Base-by-base conservation (phyloP, 2,888 invertebrate species). In the Heliothis peltigera region DNA sequence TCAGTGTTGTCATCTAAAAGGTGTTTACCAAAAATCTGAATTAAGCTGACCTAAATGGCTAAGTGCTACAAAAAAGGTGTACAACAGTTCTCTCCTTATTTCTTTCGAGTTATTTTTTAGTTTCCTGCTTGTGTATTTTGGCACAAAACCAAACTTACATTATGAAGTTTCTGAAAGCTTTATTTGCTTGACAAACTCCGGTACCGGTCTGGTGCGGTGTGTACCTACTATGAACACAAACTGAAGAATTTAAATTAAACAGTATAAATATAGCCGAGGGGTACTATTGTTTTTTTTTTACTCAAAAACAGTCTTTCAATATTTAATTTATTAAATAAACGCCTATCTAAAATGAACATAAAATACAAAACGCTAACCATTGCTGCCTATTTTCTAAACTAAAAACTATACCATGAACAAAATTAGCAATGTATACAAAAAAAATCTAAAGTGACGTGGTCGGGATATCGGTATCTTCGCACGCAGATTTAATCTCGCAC, bases 111-210 rank as follows among this genome's bases (percentile, higher is more conserved):
- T 21, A 15, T 18, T 39, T 12, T 58, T 22, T n/a, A 19, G 7
- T 43, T 43, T 49, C 18, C 15, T 39, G 6, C 21, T 22, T n/a
- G 47, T 74, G 53, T 68, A 67, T 71, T 71, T 71, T 71, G 75
- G 75, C 75, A 68, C 62, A 62, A 18, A 51, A 57, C 74, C 69
- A 71, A 71, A 68, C 53, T 67, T 52, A 42, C 19, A 56, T 74
- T 57, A 67, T 47, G 32, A 67, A 59, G 49, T 74, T 74, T 8
- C 49, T 35, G 44, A 32, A 52, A 32, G 68, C 51, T 73, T 68
- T 58, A 74, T 61, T 61, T 57, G 25, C 44, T 61, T 32, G 42
- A 57, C 51, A 49, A 56, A 56, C 56, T 49, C 32, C 32, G 12
- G 32, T 0, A 32, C 32, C 32, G 32, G 32, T 12, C 32, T 12